phyloP scores from a whole-genome alignment of 2,113 vertebrate species.

The Crocuta crocuta region DNA sequence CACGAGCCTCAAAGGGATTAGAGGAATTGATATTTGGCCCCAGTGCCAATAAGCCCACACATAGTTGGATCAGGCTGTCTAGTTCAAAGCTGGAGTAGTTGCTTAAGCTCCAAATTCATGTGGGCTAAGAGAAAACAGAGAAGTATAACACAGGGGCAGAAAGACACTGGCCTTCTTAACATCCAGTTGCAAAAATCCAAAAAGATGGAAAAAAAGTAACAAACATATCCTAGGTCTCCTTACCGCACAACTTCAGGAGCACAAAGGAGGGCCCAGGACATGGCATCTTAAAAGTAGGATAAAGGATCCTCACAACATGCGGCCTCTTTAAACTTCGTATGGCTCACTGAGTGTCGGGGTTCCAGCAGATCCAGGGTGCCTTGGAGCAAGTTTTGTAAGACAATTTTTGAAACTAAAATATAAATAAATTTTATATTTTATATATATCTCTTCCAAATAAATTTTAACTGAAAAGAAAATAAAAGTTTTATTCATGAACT shows the following conservation, averaged over 20 bases:
- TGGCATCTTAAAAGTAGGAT: neutral
- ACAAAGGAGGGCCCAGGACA: no score
- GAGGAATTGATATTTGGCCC: neutral
- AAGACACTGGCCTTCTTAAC: neutral
- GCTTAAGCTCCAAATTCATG: neutral
- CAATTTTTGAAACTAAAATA: neutral
- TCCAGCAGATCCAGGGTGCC: neutral
- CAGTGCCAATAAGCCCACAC: accelerated
- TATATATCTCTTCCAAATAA: neutral
- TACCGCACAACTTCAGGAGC: neutral
- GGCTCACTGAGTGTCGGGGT: neutral
- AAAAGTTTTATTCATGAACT: neutral
- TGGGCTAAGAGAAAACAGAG: neutral
- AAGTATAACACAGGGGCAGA: neutral
- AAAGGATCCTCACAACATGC: neutral
- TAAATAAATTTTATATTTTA: neutral
- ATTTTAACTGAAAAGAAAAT: neutral
- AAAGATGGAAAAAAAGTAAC: neutral
- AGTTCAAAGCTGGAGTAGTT: neutral
- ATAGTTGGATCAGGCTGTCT: neutral
- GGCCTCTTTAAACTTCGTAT: neutral
- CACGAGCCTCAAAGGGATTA: neutral
- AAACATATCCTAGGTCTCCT: neutral
- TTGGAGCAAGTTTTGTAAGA: neutral
- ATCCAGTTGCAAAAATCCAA: neutral